These are phyloP conservation scores for Arnoldichthys spilopterus DNA, from an alignment of 2,797 vertebrate genomes.

Conservation along the genomic window DNA sequence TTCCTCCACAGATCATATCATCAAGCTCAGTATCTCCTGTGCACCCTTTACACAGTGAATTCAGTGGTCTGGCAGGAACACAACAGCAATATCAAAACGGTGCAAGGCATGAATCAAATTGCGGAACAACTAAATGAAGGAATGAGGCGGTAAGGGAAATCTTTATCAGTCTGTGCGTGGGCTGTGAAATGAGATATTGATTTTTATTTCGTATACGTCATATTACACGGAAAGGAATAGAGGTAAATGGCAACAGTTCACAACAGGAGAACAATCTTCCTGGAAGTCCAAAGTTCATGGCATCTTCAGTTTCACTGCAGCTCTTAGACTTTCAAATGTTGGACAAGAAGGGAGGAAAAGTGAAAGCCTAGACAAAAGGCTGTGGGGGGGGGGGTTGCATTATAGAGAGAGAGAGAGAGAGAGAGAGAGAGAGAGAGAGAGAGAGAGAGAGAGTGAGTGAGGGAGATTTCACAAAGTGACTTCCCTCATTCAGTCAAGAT, in stretches of 20 bases:
- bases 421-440: slow-evolving; percentile 9
- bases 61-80: not conserved
- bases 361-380: not conserved
- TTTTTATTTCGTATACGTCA: not conserved
- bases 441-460: slow-evolving; percentile 18
- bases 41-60: not conserved
- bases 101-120: not conserved
- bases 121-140: slow-evolving; percentile 1
- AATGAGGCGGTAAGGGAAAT: not conserved
- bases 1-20: not conserved
- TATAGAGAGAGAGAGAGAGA: slow-evolving; percentile 17
- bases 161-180: not conserved
- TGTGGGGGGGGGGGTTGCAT: not conserved
- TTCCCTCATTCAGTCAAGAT: slow-evolving; percentile 43
- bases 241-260: not conserved
- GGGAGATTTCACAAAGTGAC: slow-evolving; percentile 38
- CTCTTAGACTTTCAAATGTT: slow-evolving; percentile 17
- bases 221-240: not conserved
- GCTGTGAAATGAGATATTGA: slow-evolving; percentile 39
- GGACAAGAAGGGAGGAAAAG: slow-evolving; percentile 15
- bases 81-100: not conserved
- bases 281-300: not conserved
- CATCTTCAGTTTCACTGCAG: slow-evolving; percentile 19
- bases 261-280: not conserved
- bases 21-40: not conserved